A percentile compares a stretch with the other conserved stretches of the same genome.
Conservation (phyloP, 2,113 vertebrate genomes). For the Recurvirostra avosetta region DNA sequence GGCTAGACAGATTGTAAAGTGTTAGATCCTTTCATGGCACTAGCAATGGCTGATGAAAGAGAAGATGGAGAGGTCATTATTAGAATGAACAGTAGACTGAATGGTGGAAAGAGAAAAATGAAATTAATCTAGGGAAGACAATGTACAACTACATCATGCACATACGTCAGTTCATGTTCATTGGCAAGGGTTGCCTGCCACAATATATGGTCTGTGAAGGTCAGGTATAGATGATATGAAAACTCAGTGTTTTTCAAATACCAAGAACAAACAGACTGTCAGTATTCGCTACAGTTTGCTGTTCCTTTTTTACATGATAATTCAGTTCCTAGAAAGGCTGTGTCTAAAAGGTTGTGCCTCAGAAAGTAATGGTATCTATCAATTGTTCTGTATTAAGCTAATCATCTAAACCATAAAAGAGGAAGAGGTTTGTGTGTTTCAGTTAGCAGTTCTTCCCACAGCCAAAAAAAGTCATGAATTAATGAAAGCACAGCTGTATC, state of each 20-base stretch:
- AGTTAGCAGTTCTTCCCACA: not conserved
- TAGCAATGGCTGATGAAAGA: not conserved
- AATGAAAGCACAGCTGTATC: not conserved
- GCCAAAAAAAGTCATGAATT: not conserved
- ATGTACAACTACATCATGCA: not conserved
- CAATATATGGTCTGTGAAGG: not conserved
- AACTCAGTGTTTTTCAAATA: not conserved
- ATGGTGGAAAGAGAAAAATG: not conserved
- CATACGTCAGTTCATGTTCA: not conserved
- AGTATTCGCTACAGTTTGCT: not conserved
- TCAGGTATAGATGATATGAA: not conserved
- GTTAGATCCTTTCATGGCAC: not conserved
- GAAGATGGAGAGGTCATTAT: not conserved
- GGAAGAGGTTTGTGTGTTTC: not conserved
- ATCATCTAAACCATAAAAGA: not conserved
- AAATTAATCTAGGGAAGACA: not conserved
- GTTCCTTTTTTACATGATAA: not conserved
- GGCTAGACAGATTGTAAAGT: not conserved
- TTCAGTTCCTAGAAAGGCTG: not conserved
- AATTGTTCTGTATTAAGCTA: not conserved
- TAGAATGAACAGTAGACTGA: not conserved
- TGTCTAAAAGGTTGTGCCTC: not conserved
- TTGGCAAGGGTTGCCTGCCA: not conserved
- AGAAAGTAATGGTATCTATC: not conserved
- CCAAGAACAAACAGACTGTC: not conserved